A percentile compares a stretch with the other conserved stretches of the same genome.
Conservation (phyloP, 2,113 vertebrate species). For the Halcyon senegalensis region DNA sequence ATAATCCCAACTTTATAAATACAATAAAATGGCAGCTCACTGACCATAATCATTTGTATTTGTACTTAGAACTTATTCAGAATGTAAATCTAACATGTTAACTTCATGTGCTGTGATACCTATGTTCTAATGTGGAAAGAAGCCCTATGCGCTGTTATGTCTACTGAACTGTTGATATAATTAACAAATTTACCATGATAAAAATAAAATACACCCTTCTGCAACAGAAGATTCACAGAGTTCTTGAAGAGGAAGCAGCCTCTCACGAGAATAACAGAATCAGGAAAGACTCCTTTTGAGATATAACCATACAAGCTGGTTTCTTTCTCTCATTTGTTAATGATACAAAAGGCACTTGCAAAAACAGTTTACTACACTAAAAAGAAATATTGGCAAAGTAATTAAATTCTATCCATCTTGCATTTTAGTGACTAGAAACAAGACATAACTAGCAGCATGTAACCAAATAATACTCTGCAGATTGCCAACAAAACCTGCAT, state of each 20-base stretch:
- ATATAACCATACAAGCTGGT: rapidly evolving
- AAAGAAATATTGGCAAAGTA: neutral
- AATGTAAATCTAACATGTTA: neutral
- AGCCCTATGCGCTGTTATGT: rapidly evolving
- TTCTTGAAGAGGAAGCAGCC: neutral
- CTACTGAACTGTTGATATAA: neutral
- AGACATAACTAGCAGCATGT: neutral
- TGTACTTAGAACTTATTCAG: neutral
- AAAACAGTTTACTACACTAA: neutral
- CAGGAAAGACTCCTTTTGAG: neutral
- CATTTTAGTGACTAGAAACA: neutral
- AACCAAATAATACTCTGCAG: neutral
- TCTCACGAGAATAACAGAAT: neutral
- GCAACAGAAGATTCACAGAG: neutral
- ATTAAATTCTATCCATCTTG: neutral
- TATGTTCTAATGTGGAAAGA: neutral
- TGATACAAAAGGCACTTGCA: neutral
- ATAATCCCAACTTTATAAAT: neutral
- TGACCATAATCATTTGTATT: neutral
- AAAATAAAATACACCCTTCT: neutral
- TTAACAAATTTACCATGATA: neutral
- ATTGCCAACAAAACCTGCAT: neutral
- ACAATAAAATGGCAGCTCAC: neutral
- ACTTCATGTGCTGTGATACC: neutral
- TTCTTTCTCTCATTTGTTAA: neutral